Percentiles rank a stretch among this genome's conserved stretches.
phyloP scores from a whole-genome alignment of 2,797 vertebrate species.

The Pseudochirops cupreus region DNA sequence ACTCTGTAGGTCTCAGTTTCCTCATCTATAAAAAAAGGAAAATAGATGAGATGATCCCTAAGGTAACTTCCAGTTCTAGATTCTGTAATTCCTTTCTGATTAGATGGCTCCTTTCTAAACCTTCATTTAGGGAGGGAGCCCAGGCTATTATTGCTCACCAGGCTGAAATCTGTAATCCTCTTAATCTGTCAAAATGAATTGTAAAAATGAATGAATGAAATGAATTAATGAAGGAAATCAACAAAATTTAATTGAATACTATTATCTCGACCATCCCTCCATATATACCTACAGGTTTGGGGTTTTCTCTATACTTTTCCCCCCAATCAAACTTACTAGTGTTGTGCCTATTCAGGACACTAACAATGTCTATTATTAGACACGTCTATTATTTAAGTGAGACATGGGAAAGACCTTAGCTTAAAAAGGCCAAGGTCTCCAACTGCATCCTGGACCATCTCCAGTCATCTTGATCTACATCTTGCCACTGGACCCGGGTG shows the following conservation, averaged over 20 bases:
- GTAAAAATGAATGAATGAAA: not conserved
- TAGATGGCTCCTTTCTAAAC: not conserved
- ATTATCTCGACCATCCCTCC: not conserved
- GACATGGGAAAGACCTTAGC: too few relatives aligned
- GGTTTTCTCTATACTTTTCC: not conserved
- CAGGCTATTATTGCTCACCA: not conserved
- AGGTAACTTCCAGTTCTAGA: not conserved
- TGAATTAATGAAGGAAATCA: not conserved
- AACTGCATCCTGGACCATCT: too few relatives aligned
- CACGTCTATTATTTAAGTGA: too few relatives aligned
- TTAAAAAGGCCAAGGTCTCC: too few relatives aligned
- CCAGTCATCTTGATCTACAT: too few relatives aligned
- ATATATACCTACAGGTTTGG: not conserved
- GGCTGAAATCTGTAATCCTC: not conserved
- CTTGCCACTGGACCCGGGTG: too few relatives aligned
- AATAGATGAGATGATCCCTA: not conserved
- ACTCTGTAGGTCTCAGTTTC: not conserved
- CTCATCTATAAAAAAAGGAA: not conserved
- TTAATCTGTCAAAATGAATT: not conserved
- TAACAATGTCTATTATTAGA: not conserved
- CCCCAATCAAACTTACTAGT: not conserved
- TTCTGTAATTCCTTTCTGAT: not conserved
- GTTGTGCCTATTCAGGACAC: not conserved
- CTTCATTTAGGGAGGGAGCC: not conserved
- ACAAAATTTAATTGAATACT: not conserved